Percentiles rank a stretch among this genome's conserved stretches.
Conservation (phyloP, 2,888 invertebrate genomes). For the Cerastis leucographa region DNA sequence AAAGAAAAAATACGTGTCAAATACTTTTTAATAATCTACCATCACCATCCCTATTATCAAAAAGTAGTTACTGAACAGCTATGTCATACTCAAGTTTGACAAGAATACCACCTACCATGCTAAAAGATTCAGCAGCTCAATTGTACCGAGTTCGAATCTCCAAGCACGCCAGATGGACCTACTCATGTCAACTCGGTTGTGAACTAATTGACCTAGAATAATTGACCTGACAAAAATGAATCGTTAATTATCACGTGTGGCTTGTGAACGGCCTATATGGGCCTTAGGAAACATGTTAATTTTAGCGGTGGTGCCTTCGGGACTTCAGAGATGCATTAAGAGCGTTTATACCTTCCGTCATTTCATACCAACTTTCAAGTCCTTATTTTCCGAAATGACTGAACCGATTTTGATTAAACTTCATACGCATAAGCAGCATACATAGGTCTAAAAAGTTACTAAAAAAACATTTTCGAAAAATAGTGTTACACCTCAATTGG, state of each 20-base stretch:
- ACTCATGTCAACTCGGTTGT: conserved; percentile 1
- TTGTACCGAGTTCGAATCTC: background rate
- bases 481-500: no score
- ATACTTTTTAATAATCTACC: no score
- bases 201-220: conserved; percentile 14
- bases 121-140: conserved; percentile 4
- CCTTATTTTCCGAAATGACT: no score
- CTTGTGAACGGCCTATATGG: background rate
- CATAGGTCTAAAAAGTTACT: no score
- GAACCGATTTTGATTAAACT: no score
- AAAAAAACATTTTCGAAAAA: no score
- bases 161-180: background rate
- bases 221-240: conserved; percentile 20
- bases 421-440: no score
- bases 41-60: no score
- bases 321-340: background rate
- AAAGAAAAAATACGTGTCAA: no score
- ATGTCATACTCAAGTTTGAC: background rate
- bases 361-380: no score
- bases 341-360: no score
- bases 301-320: background rate
- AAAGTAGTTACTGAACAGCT: background rate
- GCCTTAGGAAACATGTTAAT: background rate
- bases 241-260: conserved; percentile 3
- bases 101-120: background rate